These are phyloP conservation scores for Oryzaephilus surinamensis DNA, from an alignment of 1,140 invertebrate genomes.

Conservation along the genomic window DNA sequence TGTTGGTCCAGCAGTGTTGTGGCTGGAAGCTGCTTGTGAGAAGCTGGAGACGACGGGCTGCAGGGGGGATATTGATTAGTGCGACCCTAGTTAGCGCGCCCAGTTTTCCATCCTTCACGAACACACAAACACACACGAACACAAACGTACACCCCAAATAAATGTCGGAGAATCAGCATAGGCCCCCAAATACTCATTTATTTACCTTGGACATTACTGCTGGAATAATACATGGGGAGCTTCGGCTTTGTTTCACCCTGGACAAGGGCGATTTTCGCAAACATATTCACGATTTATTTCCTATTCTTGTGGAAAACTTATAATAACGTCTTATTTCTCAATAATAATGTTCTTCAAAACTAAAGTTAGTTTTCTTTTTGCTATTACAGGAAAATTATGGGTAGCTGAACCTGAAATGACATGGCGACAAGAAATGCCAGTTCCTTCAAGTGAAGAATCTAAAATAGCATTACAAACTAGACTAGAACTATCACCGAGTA, in stretches of 20 bases:
- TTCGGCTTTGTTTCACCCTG: background rate
- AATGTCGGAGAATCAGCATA: constrained; percentile 4
- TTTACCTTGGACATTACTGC: constrained; percentile 8
- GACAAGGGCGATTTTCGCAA: no score
- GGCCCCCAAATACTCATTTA: no score
- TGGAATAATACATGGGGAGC: background rate
- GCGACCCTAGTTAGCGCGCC: constrained; percentile 32
- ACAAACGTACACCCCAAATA: background rate
- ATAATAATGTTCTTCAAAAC: background rate
- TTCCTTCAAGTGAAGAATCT: constrained; percentile 31
- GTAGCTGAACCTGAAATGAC: constrained; percentile 34
- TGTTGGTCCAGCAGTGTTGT: constrained; percentile 23
- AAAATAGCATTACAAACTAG: constrained; percentile 35
- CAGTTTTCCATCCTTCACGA: constrained; percentile 8
- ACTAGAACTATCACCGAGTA: constrained; percentile 34
- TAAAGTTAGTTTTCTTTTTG: background rate
- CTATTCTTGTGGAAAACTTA: background rate
- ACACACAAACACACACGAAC: background rate
- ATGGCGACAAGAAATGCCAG: constrained; percentile 33
- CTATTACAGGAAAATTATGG: constrained; percentile 38
- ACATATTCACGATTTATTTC: no score
- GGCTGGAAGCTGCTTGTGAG: constrained; percentile 22
- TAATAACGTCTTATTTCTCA: background rate
- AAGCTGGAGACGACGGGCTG: constrained; percentile 7
- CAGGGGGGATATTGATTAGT: constrained; percentile 32